Conservation (phyloP, 2,797 vertebrate species). For the Hybognathus amarus region DNA sequence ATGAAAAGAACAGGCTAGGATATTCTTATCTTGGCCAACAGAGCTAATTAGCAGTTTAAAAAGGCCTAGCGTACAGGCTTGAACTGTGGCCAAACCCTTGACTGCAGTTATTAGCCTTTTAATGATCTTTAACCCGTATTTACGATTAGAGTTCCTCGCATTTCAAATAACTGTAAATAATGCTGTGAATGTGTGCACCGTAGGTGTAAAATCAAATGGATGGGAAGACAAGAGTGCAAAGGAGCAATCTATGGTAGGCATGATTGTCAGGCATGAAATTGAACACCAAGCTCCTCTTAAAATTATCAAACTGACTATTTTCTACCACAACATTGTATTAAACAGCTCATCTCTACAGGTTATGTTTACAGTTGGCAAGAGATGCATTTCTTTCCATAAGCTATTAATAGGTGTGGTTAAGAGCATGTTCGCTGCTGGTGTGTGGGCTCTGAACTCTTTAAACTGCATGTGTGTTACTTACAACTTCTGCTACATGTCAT, state of each 20-base stretch:
- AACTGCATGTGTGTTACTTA: neutral
- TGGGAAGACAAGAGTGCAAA: neutral
- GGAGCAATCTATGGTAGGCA: neutral
- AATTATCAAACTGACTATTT: conserved; percentile 18
- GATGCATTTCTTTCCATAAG: conserved; percentile 41
- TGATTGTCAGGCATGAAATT: conserved; percentile 21
- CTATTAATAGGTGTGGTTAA: conserved; percentile 58
- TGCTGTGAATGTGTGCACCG: conserved; percentile 7
- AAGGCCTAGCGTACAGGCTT: conserved; percentile 3
- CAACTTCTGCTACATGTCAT: neutral
- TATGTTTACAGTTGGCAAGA: conserved; percentile 25
- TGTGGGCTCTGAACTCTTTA: conserved; percentile 1
- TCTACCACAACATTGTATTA: conserved; percentile 7
- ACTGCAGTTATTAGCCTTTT: conserved; percentile 11
- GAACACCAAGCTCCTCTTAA: conserved; percentile 1
- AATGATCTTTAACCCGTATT: conserved; percentile 32
- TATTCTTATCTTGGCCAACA: conserved; percentile 8
- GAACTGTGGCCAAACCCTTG: neutral
- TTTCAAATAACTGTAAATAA: conserved; percentile 31
- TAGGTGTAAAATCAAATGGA: conserved; percentile 17
- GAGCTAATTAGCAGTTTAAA: conserved; percentile 19
- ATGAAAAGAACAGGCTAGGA: neutral
- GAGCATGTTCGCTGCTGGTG: conserved; percentile 15
- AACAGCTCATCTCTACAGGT: conserved; percentile 13
- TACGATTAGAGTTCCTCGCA: neutral